Percentiles rank a stretch among this genome's conserved stretches.
Conservation (phyloP, 1,140 invertebrate species). For the Drosophila willistoni region DNA sequence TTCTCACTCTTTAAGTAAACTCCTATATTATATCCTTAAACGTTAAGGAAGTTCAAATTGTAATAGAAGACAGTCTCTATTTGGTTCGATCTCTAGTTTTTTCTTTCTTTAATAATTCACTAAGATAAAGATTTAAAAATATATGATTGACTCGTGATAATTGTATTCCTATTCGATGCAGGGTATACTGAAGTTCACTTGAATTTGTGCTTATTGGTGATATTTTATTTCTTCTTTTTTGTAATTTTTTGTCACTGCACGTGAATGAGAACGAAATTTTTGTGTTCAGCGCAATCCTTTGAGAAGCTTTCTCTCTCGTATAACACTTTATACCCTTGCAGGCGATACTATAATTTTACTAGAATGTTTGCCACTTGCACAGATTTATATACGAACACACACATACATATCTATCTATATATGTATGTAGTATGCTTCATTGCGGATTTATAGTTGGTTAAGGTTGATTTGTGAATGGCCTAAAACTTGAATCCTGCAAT, state of each 20-base stretch:
- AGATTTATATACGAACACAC: neutral
- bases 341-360: conserved; percentile 2
- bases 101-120: too few species aligned
- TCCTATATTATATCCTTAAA: too few species aligned
- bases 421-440: neutral
- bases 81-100: too few species aligned
- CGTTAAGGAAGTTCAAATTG: too few species aligned
- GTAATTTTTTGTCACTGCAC: conserved; percentile 3
- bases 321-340: conserved; percentile 8
- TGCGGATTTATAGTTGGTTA: conserved; percentile 3
- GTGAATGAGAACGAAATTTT: conserved; percentile 4
- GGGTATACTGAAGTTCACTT: too few species aligned
- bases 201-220: neutral
- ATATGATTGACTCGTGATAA: too few species aligned
- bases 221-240: neutral
- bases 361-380: conserved; percentile 3
- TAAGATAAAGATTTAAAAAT: too few species aligned
- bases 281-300: conserved; percentile 10
- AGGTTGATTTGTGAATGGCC: conserved; percentile 1
- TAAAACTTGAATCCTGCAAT: neutral
- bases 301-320: neutral
- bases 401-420: too few species aligned
- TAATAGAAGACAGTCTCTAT: too few species aligned
- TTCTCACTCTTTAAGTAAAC: too few species aligned
- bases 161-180: too few species aligned